These are phyloP conservation scores for Formica selysi DNA, from an alignment of 1,140 invertebrate species.

Conservation along the genomic window DNA sequence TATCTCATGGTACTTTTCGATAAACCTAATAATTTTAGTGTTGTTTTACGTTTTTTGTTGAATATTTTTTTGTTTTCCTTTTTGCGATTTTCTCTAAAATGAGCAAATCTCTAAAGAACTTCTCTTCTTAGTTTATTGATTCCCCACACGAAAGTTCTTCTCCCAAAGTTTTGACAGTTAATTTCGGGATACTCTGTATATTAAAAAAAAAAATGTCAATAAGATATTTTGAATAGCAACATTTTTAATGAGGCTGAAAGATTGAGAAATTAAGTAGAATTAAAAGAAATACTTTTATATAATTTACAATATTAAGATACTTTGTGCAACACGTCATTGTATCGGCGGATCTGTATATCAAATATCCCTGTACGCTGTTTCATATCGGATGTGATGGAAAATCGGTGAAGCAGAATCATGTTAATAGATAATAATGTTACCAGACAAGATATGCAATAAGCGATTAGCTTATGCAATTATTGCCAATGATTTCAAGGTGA, in stretches of 20 bases:
- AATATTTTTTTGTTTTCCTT: no score
- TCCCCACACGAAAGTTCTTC: no score
- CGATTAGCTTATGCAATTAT: constrained; percentile 17
- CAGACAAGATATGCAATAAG: constrained; percentile 18
- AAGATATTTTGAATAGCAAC: background rate
- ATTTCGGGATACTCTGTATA: background rate
- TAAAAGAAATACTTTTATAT: background rate
- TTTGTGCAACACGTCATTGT: background rate
- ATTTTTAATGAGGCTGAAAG: background rate
- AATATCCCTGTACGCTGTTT: background rate
- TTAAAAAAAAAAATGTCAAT: background rate
- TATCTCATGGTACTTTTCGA: no score
- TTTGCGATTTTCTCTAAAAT: no score
- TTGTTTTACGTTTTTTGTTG: no score
- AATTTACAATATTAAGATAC: constrained; percentile 3
- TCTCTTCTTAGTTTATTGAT: no score
- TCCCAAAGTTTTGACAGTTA: no score
- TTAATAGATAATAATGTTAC: constrained; percentile 19
- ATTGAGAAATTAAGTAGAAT: background rate
- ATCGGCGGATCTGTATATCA: background rate
- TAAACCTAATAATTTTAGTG: no score
- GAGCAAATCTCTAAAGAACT: no score
- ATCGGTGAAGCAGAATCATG: background rate
- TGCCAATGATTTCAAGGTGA: background rate
- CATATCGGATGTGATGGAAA: background rate